Evolutionary conservation across 2,113 vertebrate species (phyloP).

Genomic region (Raja brachyura): DNA sequence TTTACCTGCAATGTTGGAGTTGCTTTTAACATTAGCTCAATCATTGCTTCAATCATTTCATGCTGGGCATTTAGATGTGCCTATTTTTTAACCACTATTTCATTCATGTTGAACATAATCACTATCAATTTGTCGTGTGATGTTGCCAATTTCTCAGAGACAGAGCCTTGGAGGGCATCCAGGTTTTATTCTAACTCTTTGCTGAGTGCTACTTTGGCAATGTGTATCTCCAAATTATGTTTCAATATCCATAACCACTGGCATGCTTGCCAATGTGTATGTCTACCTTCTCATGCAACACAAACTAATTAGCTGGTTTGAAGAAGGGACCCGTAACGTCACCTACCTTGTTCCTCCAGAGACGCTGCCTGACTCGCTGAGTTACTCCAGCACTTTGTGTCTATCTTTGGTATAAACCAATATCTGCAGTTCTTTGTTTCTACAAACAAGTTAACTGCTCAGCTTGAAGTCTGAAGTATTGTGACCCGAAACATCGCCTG

Average conservation of each 20-base stretch:
- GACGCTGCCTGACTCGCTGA: too few species aligned
- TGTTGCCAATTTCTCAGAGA: conserved; percentile 14
- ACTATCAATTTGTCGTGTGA: neutral
- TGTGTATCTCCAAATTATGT: neutral
- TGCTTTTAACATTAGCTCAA: neutral
- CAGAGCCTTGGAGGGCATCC: conserved; percentile 1
- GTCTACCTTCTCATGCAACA: neutral
- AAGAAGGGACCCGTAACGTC: too few species aligned
- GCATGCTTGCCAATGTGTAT: neutral
- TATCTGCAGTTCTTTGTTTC: too few species aligned
- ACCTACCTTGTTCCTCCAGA: too few species aligned
- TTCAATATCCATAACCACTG: neutral
- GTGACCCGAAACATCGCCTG: too few species aligned
- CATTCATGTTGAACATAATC: neutral
- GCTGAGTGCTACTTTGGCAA: neutral
- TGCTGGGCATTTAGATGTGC: neutral
- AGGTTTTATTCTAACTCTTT: neutral
- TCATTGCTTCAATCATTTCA: neutral
- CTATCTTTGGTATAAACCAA: too few species aligned
- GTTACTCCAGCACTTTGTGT: too few species aligned
- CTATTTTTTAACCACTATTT: neutral
- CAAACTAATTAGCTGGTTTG: neutral
- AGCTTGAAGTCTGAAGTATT: too few species aligned
- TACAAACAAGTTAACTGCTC: too few species aligned
- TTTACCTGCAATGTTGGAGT: too few species aligned